Percentiles rank a stretch among this genome's conserved stretches.
phyloP scores from a whole-genome alignment of 2,797 vertebrate genomes.

The Psittacula derbiana region DNA sequence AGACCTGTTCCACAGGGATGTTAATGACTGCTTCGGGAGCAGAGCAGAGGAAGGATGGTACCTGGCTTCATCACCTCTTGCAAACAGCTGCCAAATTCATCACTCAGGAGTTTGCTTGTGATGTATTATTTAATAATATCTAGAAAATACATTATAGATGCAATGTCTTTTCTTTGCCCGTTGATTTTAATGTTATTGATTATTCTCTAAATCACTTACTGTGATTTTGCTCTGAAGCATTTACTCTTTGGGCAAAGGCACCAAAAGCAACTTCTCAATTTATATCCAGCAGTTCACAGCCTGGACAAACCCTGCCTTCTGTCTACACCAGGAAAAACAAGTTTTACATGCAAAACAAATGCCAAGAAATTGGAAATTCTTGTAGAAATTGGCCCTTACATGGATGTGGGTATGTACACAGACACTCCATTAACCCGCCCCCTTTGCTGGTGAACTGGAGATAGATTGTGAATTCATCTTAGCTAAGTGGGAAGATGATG shows the following conservation, averaged over 20 bases:
- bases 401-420: background rate
- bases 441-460: background rate
- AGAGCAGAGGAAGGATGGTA: too few species aligned
- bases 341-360: background rate
- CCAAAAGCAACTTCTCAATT: background rate
- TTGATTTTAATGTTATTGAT: conserved; percentile 57
- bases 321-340: background rate
- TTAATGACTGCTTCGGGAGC: background rate
- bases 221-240: conserved; percentile 37
- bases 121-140: conserved; percentile 43
- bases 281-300: background rate
- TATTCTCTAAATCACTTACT: conserved; percentile 49
- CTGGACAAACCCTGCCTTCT: background rate
- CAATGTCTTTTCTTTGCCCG: conserved; percentile 1
- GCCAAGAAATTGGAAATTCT: background rate
- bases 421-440: background rate
- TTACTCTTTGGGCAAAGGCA: conserved; percentile 3
- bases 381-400: background rate
- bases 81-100: conserved; percentile 28
- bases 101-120: background rate
- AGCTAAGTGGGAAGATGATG: background rate
- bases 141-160: conserved; percentile 27
- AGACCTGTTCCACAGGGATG: background rate
- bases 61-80: background rate
- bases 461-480: background rate